These are phyloP conservation scores for Hybognathus amarus DNA, from an alignment of 2,797 vertebrate genomes.

Conservation along the genomic window DNA sequence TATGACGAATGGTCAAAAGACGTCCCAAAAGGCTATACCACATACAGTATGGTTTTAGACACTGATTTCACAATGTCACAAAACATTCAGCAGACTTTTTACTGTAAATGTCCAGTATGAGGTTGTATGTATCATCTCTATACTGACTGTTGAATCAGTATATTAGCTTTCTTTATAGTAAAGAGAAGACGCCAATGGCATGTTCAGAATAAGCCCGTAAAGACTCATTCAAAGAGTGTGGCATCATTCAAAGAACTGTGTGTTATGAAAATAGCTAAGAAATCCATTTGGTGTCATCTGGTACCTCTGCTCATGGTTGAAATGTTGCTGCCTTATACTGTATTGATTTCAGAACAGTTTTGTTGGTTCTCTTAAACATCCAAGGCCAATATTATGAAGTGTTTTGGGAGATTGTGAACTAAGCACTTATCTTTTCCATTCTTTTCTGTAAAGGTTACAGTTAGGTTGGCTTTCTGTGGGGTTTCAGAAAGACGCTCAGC, in stretches of 20 bases:
- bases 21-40: too few species aligned
- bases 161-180: not conserved
- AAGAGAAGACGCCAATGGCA: slow-evolving; percentile 1
- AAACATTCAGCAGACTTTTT: not conserved
- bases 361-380: slow-evolving; percentile 6
- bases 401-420: slow-evolving; percentile 1
- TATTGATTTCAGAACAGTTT: slow-evolving; percentile 11
- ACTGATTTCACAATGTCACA: not conserved
- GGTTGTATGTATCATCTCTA: slow-evolving; percentile 11
- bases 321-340: not conserved
- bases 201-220: not conserved
- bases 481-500: slow-evolving; percentile 17
- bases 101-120: not conserved
- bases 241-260: not conserved
- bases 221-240: not conserved
- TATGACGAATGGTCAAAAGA: too few species aligned
- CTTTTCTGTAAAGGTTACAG: slow-evolving; percentile 11
- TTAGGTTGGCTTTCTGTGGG: not conserved
- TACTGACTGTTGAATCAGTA: slow-evolving; percentile 9
- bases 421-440: not conserved
- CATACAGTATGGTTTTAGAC: slow-evolving; percentile 7
- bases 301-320: not conserved
- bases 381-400: not conserved
- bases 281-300: not conserved
- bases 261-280: not conserved